Percentiles rank a stretch among this genome's conserved stretches.
Conservation (phyloP, 35 echinoderm and acorn worm species). For the Lytechinus pictus region DNA sequence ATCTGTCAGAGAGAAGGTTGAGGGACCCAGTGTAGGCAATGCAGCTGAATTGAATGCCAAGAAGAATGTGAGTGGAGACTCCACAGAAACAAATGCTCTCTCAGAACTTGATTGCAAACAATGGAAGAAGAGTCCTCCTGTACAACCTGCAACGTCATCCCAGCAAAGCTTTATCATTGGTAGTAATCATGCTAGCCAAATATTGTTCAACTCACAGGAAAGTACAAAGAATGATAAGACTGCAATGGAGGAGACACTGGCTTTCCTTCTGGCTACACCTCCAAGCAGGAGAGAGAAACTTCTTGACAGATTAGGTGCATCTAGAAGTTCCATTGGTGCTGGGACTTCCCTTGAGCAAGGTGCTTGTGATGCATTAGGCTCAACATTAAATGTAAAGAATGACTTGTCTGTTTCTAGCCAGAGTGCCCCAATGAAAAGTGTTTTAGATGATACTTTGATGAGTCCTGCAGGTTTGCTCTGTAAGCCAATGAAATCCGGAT, state of each 20-base stretch:
- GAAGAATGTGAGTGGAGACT: neutral
- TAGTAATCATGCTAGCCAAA: neutral
- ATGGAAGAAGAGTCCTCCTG: neutral
- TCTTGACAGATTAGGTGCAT: neutral
- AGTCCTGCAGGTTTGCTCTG: neutral
- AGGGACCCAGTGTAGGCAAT: neutral
- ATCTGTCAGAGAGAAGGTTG: neutral
- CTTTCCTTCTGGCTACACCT: constrained; percentile 60
- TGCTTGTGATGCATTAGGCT: neutral
- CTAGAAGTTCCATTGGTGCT: neutral
- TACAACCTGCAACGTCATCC: neutral
- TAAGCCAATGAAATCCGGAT: neutral
- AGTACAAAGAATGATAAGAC: neutral
- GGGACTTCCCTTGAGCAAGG: neutral
- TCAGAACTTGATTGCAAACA: neutral
- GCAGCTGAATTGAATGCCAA: neutral
- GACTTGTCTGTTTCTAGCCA: neutral
- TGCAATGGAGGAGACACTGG: constrained; percentile 52
- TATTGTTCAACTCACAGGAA: neutral
- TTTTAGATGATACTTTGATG: neutral
- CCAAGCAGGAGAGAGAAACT: constrained; percentile 39
- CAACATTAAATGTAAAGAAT: neutral
- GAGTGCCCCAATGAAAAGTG: neutral
- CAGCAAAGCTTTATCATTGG: neutral
- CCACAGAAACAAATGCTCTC: neutral